Conservation (phyloP, 2,113 vertebrate genomes). For the Taxidea taxus region DNA sequence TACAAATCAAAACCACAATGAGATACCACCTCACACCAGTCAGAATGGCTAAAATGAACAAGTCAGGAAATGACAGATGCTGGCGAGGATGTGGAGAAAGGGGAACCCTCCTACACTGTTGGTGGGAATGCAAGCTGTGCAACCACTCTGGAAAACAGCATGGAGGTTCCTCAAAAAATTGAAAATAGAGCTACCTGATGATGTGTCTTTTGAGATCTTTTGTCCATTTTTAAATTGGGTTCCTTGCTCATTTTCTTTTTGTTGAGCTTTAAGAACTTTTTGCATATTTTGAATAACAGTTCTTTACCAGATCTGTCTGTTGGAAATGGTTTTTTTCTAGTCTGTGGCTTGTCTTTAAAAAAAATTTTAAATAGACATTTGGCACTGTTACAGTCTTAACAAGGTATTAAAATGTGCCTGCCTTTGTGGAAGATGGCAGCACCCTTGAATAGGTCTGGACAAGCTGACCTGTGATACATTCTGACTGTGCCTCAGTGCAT, state of each 20-base stretch:
- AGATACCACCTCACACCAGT: too few species aligned
- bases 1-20: too few species aligned
- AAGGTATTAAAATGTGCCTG: background rate
- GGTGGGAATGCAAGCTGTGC: too few species aligned
- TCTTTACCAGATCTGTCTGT: background rate
- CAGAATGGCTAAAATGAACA: too few species aligned
- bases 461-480: accelerated
- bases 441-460: background rate
- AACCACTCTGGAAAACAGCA: too few species aligned
- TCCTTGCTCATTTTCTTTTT: background rate
- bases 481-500: background rate
- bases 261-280: conserved; percentile 3
- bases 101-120: too few species aligned
- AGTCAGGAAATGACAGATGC: too few species aligned
- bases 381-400: background rate
- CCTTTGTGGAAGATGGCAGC: background rate
- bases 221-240: background rate
- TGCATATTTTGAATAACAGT: background rate
- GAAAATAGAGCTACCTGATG: too few species aligned
- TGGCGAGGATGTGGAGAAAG: too few species aligned
- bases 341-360: background rate
- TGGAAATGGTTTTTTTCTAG: background rate
- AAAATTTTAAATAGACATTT: background rate
- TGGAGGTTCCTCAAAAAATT: too few species aligned
- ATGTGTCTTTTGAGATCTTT: background rate